These are phyloP conservation scores for Hesperia comma DNA, from an alignment of 2,888 invertebrate species.

Conservation along the genomic window DNA sequence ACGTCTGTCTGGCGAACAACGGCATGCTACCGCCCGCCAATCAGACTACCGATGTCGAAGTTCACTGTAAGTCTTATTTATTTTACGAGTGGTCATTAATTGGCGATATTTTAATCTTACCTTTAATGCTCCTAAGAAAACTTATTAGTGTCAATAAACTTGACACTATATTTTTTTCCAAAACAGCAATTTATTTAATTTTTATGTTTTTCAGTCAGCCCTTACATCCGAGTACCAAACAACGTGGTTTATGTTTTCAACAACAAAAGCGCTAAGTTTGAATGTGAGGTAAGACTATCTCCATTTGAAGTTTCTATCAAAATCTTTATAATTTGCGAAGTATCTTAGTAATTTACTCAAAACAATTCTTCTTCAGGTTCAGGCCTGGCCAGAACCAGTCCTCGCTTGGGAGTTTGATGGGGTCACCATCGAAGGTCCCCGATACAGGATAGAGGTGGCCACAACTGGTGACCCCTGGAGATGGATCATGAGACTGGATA, in stretches of 20 bases:
- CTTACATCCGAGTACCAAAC: constrained; percentile 91
- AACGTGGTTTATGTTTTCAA: constrained; percentile 89
- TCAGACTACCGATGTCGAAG: constrained; percentile 92
- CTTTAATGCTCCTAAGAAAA: too few species aligned
- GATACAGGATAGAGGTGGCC: constrained; percentile 68
- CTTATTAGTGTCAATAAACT: too few species aligned
- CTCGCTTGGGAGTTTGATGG: constrained; percentile 94
- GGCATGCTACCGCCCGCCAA: constrained; percentile 93
- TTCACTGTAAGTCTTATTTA: constrained; percentile 90
- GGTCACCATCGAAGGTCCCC: constrained; percentile 85
- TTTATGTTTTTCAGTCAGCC: constrained; percentile 86
- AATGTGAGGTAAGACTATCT: constrained; percentile 86
- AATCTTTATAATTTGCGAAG: too few species aligned
- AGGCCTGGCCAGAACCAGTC: constrained; percentile 94
- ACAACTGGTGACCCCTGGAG: constrained; percentile 80
- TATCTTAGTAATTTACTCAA: not conserved
- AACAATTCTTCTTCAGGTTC: constrained; percentile 78
- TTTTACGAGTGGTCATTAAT: too few species aligned
- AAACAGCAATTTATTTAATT: too few species aligned
- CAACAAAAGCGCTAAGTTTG: constrained; percentile 87
- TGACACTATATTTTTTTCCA: too few species aligned
- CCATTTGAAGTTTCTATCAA: not conserved
- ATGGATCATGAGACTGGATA: constrained; percentile 91
- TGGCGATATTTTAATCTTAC: too few species aligned
- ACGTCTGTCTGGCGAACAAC: constrained; percentile 92